Conservation (phyloP, 2,113 vertebrate species). For the Dolichotis patagonum region DNA sequence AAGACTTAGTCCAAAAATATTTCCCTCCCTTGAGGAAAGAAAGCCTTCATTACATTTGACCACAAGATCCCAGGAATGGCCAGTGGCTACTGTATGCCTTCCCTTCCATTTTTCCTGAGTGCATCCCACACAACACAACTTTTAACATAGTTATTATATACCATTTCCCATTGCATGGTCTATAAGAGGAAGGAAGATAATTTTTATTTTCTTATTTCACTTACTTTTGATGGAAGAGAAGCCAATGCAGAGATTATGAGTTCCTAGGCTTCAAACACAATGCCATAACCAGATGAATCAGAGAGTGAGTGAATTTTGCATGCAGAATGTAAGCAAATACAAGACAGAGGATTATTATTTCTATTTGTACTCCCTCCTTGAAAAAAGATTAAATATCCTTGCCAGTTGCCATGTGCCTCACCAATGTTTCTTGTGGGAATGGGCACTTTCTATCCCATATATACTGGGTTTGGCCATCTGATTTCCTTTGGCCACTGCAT, state of each 20-base stretch:
- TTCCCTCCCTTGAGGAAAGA: not conserved
- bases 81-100: not conserved
- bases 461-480: constrained; percentile 17
- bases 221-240: not conserved
- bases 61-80: not conserved
- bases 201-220: not conserved
- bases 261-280: not conserved
- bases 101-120: not conserved
- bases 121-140: fast-evolving
- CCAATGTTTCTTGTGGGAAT: not conserved
- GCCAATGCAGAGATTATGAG: not conserved
- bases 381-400: constrained; percentile 38
- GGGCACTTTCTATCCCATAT: not conserved
- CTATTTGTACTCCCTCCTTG: not conserved
- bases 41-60: not conserved
- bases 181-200: not conserved
- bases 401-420: constrained; percentile 32
- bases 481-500: constrained; percentile 39
- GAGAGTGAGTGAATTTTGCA: not conserved
- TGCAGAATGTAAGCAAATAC: constrained; percentile 22
- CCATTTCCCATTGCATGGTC: not conserved
- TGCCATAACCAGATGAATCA: not conserved
- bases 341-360: constrained; percentile 40
- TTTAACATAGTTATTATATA: not conserved
- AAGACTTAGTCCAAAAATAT: not conserved